Percentiles rank a stretch among this genome's conserved stretches.
Conservation (phyloP, 2,797 vertebrate genomes). For the Parotocinclus haroldoi region DNA sequence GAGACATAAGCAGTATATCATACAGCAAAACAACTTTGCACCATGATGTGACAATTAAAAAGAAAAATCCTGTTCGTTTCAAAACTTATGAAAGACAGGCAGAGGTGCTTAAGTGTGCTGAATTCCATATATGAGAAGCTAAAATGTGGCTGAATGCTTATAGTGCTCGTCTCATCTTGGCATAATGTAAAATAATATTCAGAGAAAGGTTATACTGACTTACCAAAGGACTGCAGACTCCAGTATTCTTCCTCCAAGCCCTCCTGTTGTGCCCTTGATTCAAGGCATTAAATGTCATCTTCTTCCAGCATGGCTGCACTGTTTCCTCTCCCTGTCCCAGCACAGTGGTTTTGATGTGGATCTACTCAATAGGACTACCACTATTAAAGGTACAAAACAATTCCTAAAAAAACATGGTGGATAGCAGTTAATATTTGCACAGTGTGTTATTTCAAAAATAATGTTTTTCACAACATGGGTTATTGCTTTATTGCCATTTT, state of each 20-base stretch:
- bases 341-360: background rate
- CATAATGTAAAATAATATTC: constrained; percentile 2
- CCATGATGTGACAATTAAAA: background rate
- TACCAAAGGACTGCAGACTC: background rate
- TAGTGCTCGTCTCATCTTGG: background rate
- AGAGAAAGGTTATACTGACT: constrained; percentile 6
- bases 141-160: background rate
- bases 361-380: too few species aligned
- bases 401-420: background rate
- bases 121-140: background rate
- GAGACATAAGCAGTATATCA: too few species aligned
- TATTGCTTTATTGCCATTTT: too few species aligned
- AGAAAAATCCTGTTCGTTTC: background rate
- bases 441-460: too few species aligned
- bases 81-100: too few species aligned
- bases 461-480: too few species aligned
- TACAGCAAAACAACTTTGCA: background rate
- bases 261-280: constrained; percentile 7
- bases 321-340: background rate
- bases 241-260: background rate
- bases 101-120: too few species aligned
- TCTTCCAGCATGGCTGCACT: background rate
- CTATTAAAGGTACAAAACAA: background rate
- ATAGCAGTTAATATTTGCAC: too few species aligned
- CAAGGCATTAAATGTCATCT: background rate